These are phyloP conservation scores for Noctua janthina DNA, from an alignment of 2,888 invertebrate genomes.

Conservation along the genomic window DNA sequence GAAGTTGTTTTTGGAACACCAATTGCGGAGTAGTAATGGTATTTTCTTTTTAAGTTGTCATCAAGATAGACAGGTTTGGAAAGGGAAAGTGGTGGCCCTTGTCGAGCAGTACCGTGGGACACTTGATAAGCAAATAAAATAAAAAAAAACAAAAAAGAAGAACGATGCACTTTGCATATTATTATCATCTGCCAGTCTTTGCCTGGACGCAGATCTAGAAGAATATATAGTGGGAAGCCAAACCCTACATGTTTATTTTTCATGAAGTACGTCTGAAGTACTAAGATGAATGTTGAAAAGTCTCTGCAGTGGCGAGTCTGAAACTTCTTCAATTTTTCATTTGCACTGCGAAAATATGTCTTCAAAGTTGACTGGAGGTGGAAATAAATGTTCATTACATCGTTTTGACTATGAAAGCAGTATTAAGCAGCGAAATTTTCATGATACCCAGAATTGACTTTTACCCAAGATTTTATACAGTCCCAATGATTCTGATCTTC, in stretches of 20 bases:
- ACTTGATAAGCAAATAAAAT: background rate
- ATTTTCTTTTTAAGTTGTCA: background rate
- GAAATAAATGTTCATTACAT: background rate
- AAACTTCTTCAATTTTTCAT: slow-evolving; percentile 26
- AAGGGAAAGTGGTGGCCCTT: background rate
- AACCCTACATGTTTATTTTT: background rate
- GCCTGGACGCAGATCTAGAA: background rate
- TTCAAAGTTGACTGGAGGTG: background rate
- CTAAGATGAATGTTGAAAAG: slow-evolving; percentile 1
- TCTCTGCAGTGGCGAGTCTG: slow-evolving; percentile 8
- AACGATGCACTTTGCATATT: background rate
- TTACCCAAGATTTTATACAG: background rate
- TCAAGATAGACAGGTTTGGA: background rate
- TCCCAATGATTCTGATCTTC: background rate
- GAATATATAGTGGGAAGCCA: background rate
- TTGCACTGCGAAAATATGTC: background rate
- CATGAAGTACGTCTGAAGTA: background rate
- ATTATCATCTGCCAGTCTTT: background rate
- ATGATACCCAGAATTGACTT: background rate
- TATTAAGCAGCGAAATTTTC: background rate
- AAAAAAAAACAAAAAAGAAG: background rate
- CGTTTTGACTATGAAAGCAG: background rate
- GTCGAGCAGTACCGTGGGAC: background rate
- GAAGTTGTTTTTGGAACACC: background rate
- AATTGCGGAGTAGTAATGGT: background rate